Evolutionary conservation across 2,888 invertebrate genomes (phyloP), one percentile per base, ranked within the genome.

Genomic region (Ceriagrion tenellum): DNA sequence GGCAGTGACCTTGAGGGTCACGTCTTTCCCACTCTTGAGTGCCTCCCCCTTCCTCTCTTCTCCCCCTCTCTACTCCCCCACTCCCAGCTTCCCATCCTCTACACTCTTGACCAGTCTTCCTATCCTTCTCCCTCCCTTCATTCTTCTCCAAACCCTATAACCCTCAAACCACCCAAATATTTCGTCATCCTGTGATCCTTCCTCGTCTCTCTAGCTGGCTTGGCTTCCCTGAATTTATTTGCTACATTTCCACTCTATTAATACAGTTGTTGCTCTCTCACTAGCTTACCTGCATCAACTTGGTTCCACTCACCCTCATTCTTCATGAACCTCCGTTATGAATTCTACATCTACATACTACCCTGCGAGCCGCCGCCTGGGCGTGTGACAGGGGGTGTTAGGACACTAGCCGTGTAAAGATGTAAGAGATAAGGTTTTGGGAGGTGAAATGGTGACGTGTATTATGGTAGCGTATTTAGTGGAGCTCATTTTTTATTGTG

Each of bases 1-100:
- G 93, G 93, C 93, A 93, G 93, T 93, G 93, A 93, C 93, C 93
- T 93, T 93, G 93, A 93, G 69, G 93, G 93, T 93, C 93, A 93
- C 93, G 26, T 93, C 93, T 23, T 89, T 55, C 59, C 59, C 91
- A n/a, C 40, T 93, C 63, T 69, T 63, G 47, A 63, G 4, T 1
- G 16, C 23, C 69, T 18, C 63, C 55, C 16, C 89, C 26, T 0
- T 3, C 59, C 20, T 56, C 10, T 55, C 35, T 35, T n/a, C n/a
- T n/a, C 89, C 23, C 69, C 13, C 47, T 47, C n/a, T n/a, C 47
- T 4, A 2, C 2, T 8, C 8, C 47, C 47, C 47, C 63, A 30
- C 40, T 23, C 91, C 16, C 20, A 18, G 20, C 18, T 8, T 4
- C 8, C 47, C 47, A 2, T 8, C 47, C 47, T 47, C 47, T 8